These are phyloP conservation scores for Probaryconus sp. DNA, from an alignment of 1,140 invertebrate species.

Conservation along the genomic window DNA sequence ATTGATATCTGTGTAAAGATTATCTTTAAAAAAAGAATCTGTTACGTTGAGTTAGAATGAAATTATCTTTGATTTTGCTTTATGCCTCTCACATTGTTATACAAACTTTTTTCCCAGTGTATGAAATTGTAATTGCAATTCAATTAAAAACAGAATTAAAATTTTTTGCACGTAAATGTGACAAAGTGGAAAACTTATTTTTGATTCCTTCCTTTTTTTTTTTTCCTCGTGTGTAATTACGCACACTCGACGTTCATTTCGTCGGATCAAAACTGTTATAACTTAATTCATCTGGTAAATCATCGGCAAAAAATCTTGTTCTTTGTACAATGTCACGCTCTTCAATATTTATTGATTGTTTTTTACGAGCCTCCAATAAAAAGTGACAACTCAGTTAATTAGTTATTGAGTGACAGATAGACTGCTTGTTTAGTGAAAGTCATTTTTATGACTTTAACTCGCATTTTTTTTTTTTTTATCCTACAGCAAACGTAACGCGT, in stretches of 20 bases:
- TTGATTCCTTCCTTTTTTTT: no score
- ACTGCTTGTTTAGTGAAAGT: slow-evolving; percentile 34
- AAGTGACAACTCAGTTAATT: slow-evolving; percentile 32
- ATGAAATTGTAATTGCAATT: no score
- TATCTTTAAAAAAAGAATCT: slow-evolving; percentile 16
- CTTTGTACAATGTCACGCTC: slow-evolving; percentile 22
- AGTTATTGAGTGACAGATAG: slow-evolving; percentile 40
- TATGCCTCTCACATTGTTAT: no score
- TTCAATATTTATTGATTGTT: slow-evolving; percentile 46
- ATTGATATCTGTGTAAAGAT: slow-evolving; percentile 36
- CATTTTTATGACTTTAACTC: slow-evolving; percentile 19
- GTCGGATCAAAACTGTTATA: slow-evolving; percentile 32
- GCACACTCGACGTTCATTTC: slow-evolving; percentile 25
- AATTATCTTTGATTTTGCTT: no score
- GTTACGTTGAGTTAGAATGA: no score
- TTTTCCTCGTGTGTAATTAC: no score
- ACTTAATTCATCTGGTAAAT: slow-evolving; percentile 26
- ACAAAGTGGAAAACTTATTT: no score
- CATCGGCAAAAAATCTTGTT: slow-evolving; percentile 32
- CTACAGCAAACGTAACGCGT: slow-evolving; percentile 9
- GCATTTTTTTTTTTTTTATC: slow-evolving; percentile 4
- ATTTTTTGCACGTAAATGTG: no score
- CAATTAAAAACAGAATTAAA: no score
- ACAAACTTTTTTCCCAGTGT: no score
- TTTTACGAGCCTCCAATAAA: slow-evolving; percentile 14